Conservation (phyloP, 2,113 vertebrate genomes). For the Raja brachyura region DNA sequence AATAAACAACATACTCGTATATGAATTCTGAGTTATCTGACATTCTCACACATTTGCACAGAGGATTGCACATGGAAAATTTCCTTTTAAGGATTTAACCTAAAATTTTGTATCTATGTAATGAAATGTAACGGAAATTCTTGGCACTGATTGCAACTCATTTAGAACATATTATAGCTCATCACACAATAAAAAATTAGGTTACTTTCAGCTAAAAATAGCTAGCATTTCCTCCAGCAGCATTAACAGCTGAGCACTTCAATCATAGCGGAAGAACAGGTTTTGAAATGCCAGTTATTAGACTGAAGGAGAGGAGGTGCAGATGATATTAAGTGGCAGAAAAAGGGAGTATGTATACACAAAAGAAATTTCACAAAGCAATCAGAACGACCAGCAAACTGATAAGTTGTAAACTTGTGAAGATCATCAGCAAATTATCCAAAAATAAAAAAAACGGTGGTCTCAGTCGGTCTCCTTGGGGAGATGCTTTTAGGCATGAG, state of each 20-base stretch:
- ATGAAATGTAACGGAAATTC: neutral
- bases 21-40: too few relatives aligned
- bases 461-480: neutral
- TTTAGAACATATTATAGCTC: neutral
- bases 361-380: neutral
- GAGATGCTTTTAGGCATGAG: neutral
- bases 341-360: neutral
- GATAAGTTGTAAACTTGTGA: too few relatives aligned
- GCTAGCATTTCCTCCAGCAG: neutral
- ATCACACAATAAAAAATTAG: neutral
- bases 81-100: neutral
- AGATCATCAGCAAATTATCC: neutral
- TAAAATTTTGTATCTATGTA: neutral
- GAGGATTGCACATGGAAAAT: neutral
- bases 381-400: neutral
- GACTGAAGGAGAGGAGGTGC: neutral
- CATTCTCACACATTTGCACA: too few relatives aligned
- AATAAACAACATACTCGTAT: too few relatives aligned
- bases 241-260: neutral
- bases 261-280: neutral
- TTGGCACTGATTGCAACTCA: neutral
- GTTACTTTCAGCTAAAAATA: conserved; percentile 29
- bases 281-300: neutral
- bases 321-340: neutral
- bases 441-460: neutral